phyloP scores from a whole-genome alignment of 1,140 invertebrate species.

The Periplaneta americana region DNA sequence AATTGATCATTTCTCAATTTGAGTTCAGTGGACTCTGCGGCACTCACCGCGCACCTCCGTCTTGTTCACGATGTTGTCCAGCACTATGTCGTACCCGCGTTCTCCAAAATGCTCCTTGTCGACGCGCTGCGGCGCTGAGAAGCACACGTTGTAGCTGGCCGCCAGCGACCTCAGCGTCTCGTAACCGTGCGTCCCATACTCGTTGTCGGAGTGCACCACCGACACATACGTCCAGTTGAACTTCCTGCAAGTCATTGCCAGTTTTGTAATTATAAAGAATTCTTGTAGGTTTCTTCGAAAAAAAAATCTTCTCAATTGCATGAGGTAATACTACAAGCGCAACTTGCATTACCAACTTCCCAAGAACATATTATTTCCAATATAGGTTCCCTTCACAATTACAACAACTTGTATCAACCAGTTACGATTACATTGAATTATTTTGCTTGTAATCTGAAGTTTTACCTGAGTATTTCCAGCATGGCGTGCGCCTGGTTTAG shows the following conservation, averaged over 20 bases:
- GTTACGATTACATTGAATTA: no score
- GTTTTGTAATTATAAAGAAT: no score
- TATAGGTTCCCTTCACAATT: no score
- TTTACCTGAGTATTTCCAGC: constrained; percentile 49
- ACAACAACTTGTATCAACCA: no score
- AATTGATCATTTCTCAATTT: no score
- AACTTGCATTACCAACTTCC: no score
- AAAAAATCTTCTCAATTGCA: no score
- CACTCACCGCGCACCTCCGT: background rate
- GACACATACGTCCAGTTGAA: constrained; percentile 52
- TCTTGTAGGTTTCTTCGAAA: no score
- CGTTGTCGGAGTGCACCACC: constrained; percentile 51
- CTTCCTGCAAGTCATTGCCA: constrained; percentile 39
- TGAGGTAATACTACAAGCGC: no score
- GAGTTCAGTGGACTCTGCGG: background rate
- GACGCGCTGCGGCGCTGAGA: constrained; percentile 33
- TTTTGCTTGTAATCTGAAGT: no score
- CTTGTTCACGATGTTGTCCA: constrained; percentile 30
- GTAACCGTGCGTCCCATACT: constrained; percentile 48
- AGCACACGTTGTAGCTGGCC: constrained; percentile 45
- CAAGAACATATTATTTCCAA: no score
- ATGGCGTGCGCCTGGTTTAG: constrained; percentile 51
- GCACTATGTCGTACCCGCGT: constrained; percentile 43
- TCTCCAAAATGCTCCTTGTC: constrained; percentile 38
- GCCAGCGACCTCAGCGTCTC: constrained; percentile 44